A percentile compares a stretch with the other conserved stretches of the same genome.
These are phyloP conservation scores for Tigriopus japonicus DNA, from an alignment of 1,140 invertebrate species.

Conservation along the genomic window DNA sequence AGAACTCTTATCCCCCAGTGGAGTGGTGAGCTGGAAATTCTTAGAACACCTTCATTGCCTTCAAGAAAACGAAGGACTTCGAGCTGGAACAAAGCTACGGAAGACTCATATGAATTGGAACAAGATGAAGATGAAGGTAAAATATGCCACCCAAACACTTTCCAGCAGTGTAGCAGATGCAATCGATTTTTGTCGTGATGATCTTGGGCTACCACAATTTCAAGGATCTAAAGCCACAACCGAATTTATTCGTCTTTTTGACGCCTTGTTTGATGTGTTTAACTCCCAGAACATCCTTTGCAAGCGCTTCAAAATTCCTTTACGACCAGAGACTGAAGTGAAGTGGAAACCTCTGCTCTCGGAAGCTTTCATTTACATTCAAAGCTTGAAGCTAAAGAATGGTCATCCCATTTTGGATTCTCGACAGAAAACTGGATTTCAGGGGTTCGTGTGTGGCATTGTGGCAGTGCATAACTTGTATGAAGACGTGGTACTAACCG, in stretches of 20 bases:
- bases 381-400: neutral
- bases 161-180: conserved; percentile 8
- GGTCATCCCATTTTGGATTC: neutral
- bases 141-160: neutral
- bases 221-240: neutral
- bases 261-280: conserved; percentile 16
- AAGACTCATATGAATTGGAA: conserved; percentile 9
- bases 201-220: conserved; percentile 1
- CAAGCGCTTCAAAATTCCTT: conserved; percentile 15
- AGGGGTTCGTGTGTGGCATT: conserved; percentile 3
- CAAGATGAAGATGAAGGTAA: conserved; percentile 7
- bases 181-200: neutral
- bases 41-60: neutral
- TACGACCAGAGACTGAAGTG: conserved; percentile 5
- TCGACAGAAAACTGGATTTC: conserved; percentile 15
- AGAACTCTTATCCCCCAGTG: neutral
- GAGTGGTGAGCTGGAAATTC: neutral
- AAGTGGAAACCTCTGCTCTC: conserved; percentile 12
- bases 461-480: neutral
- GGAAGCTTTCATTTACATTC: neutral
- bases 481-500: neutral
- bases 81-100: conserved; percentile 4
- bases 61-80: conserved; percentile 1
- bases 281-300: conserved; percentile 15
- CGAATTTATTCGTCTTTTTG: conserved; percentile 4